Percentiles rank a stretch among this genome's conserved stretches.
Conservation (phyloP, 2,797 vertebrate genomes). For the Fratercula arctica region DNA sequence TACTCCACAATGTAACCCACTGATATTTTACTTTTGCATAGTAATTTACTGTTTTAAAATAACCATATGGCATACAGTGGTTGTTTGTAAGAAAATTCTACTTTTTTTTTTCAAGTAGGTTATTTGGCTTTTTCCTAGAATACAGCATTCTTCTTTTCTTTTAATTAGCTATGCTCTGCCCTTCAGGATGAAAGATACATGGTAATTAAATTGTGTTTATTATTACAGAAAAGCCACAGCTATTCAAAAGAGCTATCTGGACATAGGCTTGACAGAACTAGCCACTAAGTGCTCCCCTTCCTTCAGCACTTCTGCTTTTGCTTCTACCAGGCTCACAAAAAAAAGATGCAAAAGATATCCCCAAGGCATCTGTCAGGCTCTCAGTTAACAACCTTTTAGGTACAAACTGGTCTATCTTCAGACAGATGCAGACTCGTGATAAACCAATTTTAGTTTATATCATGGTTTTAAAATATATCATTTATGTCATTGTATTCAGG, state of each 20-base stretch:
- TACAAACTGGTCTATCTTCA: background rate
- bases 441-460: background rate
- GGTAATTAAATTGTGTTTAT: background rate
- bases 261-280: background rate
- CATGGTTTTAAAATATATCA: background rate
- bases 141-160: background rate
- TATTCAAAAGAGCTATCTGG: background rate
- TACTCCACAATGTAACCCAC: background rate
- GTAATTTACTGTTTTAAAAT: conserved; percentile 3
- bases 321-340: background rate
- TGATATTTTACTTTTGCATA: background rate
- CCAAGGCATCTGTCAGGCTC: background rate
- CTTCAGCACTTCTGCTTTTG: background rate
- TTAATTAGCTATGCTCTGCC: background rate
- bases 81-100: background rate
- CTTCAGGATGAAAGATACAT: background rate
- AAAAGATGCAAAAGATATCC: background rate
- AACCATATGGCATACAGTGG: background rate
- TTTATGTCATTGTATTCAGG: background rate
- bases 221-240: background rate
- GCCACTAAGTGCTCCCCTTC: background rate
- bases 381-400: background rate
- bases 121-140: background rate
- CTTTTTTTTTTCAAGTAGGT: background rate
- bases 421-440: background rate